Evolutionary conservation across 2,888 invertebrate genomes (phyloP).

Genomic region (Baronia brevicornis): DNA sequence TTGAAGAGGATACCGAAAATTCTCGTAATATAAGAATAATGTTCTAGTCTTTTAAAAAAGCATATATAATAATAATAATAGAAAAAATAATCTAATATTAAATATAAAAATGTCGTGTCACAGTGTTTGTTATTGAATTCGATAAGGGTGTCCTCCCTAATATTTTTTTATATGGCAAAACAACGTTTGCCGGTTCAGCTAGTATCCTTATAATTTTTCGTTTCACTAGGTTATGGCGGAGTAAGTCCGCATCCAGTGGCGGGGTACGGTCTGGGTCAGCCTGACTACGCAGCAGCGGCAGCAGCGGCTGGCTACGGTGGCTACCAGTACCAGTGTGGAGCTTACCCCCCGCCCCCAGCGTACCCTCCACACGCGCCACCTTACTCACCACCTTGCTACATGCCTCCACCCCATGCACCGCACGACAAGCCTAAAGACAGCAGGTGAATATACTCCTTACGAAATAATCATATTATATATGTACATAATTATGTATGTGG

Average conservation of each 20-base stretch:
- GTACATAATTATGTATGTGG: no score
- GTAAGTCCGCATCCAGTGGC: slow-evolving; percentile 87
- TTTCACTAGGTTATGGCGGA: slow-evolving; percentile 81
- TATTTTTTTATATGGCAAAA: neutral
- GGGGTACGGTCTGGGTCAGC: slow-evolving; percentile 87
- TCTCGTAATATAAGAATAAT: no score
- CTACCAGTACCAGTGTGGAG: slow-evolving; percentile 73
- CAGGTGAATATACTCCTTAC: slow-evolving; percentile 73
- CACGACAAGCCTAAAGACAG: slow-evolving; percentile 87
- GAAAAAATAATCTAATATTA: no score
- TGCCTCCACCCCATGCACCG: slow-evolving; percentile 90
- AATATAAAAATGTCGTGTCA: no score
- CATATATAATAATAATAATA: no score
- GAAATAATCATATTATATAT: neutral
- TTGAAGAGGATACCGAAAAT: no score
- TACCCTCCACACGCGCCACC: slow-evolving; percentile 83
- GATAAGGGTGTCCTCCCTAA: neutral
- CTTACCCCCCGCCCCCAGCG: slow-evolving; percentile 77
- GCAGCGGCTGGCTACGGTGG: slow-evolving; percentile 79
- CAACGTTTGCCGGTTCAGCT: neutral
- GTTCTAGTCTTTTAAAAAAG: no score
- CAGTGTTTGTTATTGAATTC: no score
- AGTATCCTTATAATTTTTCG: neutral
- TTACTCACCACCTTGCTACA: slow-evolving; percentile 89
- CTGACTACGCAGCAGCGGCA: slow-evolving; percentile 87